Percentiles rank a stretch among this genome's conserved stretches.
Conservation (phyloP, 2,113 vertebrate species). For the Spermophilus dauricus region DNA sequence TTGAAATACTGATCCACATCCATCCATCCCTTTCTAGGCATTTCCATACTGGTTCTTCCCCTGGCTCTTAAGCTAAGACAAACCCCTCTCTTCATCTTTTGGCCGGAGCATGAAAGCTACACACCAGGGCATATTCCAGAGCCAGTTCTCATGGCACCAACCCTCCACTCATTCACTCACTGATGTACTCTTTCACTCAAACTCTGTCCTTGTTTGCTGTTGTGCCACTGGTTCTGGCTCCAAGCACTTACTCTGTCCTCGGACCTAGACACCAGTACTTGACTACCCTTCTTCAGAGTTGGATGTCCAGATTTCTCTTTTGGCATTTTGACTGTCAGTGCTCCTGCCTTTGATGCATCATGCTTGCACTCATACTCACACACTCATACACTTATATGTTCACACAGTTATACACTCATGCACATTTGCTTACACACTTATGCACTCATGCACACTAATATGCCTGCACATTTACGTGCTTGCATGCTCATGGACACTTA, state of each 20-base stretch:
- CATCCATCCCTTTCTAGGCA: neutral
- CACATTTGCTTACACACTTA: too few species aligned
- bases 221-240: neutral
- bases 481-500: too few species aligned
- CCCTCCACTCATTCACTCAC: neutral
- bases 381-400: too few species aligned
- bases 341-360: neutral
- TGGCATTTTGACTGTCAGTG: neutral
- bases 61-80: neutral
- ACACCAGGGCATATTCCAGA: neutral
- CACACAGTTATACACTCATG: too few species aligned
- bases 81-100: neutral
- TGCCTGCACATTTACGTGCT: too few species aligned
- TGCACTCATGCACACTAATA: too few species aligned
- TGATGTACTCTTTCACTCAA: neutral
- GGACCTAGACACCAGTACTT: neutral
- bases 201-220: neutral
- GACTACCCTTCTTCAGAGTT: neutral
- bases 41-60: neutral
- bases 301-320: neutral
- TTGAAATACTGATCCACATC: neutral
- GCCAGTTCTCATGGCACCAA: neutral
- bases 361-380: too few species aligned
- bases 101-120: neutral
- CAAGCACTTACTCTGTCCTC: neutral